Conservation (phyloP, 1,140 invertebrate genomes). For the Ceratina australensis region DNA sequence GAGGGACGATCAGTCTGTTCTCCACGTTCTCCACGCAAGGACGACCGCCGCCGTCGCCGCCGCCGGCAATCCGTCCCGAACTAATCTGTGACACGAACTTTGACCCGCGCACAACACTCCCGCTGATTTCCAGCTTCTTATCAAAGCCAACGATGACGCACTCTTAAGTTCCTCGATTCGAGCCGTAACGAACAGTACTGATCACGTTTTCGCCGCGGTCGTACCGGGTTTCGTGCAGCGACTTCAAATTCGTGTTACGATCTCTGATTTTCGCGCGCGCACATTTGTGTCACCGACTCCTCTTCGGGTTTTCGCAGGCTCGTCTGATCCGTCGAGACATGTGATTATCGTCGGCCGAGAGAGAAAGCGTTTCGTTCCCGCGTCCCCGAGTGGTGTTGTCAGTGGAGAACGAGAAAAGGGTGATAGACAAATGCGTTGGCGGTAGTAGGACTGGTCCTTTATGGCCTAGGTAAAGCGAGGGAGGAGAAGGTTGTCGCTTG, state of each 20-base stretch:
- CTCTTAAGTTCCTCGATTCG: slow-evolving; percentile 20
- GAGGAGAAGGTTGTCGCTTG: not conserved
- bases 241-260: not conserved
- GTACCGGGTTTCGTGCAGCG: not conserved
- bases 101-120: slow-evolving; percentile 31
- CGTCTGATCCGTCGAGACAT: slow-evolving; percentile 13
- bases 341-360: slow-evolving; percentile 10
- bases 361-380: slow-evolving; percentile 1
- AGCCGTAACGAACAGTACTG: slow-evolving; percentile 8
- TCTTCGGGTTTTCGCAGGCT: too few species aligned
- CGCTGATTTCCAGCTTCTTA: slow-evolving; percentile 28
- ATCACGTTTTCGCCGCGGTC: slow-evolving; percentile 15
- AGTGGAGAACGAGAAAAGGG: slow-evolving; percentile 9
- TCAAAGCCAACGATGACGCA: slow-evolving; percentile 27
- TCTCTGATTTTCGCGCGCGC: not conserved
- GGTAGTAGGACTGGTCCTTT: slow-evolving; percentile 46
- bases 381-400: slow-evolving; percentile 14
- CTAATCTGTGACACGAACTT: slow-evolving; percentile 48
- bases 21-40: slow-evolving; percentile 64
- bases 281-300: not conserved
- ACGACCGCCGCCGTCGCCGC: slow-evolving; percentile 35
- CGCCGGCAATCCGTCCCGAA: slow-evolving; percentile 28
- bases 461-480: slow-evolving; percentile 40
- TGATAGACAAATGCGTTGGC: slow-evolving; percentile 46
- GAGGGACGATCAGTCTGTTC: slow-evolving; percentile 64